Conservation (phyloP, 2,797 vertebrate species). For the Euthynnus affinis region DNA sequence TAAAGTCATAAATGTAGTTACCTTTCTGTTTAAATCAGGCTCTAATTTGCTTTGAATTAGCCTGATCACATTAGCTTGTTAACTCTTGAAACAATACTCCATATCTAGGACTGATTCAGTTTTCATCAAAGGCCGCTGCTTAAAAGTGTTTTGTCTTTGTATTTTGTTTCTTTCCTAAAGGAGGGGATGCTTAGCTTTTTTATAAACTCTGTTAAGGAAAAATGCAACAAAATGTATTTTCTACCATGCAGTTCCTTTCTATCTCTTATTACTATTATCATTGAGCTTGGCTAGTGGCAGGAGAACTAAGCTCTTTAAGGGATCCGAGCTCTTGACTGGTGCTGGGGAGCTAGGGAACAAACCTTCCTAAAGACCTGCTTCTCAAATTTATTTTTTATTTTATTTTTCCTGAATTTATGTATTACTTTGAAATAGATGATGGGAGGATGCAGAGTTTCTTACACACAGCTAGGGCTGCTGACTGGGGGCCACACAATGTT, state of each 20-base stretch:
- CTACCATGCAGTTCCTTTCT: background rate
- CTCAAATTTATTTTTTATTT: background rate
- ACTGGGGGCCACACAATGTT: constrained; percentile 21
- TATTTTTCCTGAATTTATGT: background rate
- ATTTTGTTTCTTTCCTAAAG: background rate
- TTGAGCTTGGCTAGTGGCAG: constrained; percentile 10
- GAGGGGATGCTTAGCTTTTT: too few relatives aligned
- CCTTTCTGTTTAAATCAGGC: too few relatives aligned
- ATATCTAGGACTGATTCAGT: constrained; percentile 3
- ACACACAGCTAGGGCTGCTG: constrained; percentile 6
- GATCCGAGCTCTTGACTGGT: background rate
- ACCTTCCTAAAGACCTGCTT: background rate
- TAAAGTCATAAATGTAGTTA: constrained; percentile 1
- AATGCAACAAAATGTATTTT: constrained; percentile 3
- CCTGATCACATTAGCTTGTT: background rate
- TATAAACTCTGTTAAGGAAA: background rate
- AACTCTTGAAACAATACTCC: background rate
- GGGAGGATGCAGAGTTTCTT: background rate
- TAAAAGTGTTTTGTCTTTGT: background rate
- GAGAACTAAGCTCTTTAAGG: constrained; percentile 16
- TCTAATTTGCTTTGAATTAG: too few relatives aligned
- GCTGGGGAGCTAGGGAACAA: background rate
- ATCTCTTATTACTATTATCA: constrained; percentile 1
- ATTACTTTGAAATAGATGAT: constrained; percentile 12
- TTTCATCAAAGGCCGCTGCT: background rate